Conservation (phyloP, 1,140 invertebrate genomes). For the Achatina immaculata region DNA sequence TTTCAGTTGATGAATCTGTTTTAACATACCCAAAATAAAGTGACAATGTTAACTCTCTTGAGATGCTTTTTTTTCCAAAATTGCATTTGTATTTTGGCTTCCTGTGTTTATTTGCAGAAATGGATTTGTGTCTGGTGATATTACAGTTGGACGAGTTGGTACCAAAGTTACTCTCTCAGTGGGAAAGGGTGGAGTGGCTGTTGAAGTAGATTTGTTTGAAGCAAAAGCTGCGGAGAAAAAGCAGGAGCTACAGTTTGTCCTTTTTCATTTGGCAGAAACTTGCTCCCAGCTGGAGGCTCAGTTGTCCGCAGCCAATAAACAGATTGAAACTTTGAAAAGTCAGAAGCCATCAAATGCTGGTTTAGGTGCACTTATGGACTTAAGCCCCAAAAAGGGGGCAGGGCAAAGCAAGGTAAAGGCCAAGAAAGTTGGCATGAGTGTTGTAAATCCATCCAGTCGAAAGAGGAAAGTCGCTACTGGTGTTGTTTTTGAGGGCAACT, state of each 20-base stretch:
- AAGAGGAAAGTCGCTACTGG: constrained; percentile 64
- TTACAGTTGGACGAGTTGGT: constrained; percentile 52
- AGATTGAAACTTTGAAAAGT: constrained; percentile 53
- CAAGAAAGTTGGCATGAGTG: constrained; percentile 66
- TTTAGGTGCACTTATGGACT: constrained; percentile 49
- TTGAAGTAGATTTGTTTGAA: constrained; percentile 62
- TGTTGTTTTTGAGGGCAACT: constrained; percentile 71
- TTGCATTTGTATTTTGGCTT: too few species aligned
- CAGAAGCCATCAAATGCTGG: constrained; percentile 44
- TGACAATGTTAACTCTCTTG: too few species aligned
- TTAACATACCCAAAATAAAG: too few species aligned
- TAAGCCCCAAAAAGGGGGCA: constrained; percentile 54
- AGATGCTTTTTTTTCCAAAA: too few species aligned
- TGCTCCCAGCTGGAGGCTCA: constrained; percentile 49
- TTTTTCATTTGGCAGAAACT: constrained; percentile 59
- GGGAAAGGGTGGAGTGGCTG: constrained; percentile 50
- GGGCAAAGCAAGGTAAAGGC: constrained; percentile 54
- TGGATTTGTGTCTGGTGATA: constrained; percentile 54
- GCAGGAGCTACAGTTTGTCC: constrained; percentile 56
- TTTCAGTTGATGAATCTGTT: too few species aligned
- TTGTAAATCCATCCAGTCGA: constrained; percentile 62
- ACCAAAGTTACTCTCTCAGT: constrained; percentile 57
- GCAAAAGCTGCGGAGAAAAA: constrained; percentile 62
- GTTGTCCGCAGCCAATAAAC: constrained; percentile 53
- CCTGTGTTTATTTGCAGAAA: constrained; percentile 58